Evolutionary conservation across 2,113 vertebrate genomes (phyloP).

Genomic region (Catagonus wagneri): DNA sequence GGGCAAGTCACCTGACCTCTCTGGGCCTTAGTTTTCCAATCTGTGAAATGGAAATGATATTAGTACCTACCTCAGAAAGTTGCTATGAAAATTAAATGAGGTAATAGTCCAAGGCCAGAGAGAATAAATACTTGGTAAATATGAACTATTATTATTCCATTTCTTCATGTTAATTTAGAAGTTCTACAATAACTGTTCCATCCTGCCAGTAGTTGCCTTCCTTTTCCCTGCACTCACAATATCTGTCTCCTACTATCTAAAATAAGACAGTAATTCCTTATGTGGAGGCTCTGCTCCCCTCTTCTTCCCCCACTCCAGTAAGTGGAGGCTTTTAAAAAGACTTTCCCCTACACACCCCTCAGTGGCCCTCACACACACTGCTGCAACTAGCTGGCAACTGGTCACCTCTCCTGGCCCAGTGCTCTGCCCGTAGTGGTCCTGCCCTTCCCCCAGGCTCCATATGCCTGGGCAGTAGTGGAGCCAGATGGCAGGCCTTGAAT

Average conservation of each 20-base stretch:
- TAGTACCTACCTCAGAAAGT: neutral
- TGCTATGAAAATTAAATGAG: conserved; percentile 6
- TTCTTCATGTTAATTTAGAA: neutral
- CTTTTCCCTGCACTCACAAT: neutral
- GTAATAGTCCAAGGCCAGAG: neutral
- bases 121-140: neutral
- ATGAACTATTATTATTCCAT: neutral
- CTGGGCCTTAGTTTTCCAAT: conserved; percentile 8
- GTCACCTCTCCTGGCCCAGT: neutral
- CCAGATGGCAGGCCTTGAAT: accelerated
- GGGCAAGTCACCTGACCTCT: neutral
- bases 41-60: neutral
- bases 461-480: neutral
- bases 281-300: neutral
- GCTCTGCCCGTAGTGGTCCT: neutral
- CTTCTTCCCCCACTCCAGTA: neutral
- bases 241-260: neutral
- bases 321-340: neutral
- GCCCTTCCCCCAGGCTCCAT: neutral
- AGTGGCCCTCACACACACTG: accelerated
- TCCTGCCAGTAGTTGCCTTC: neutral
- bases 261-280: neutral
- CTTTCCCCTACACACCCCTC: neutral
- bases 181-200: neutral
- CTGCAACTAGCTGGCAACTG: neutral